phyloP scores from a whole-genome alignment of 2,113 vertebrate species.

The Cyprinodon brontotheroides region DNA sequence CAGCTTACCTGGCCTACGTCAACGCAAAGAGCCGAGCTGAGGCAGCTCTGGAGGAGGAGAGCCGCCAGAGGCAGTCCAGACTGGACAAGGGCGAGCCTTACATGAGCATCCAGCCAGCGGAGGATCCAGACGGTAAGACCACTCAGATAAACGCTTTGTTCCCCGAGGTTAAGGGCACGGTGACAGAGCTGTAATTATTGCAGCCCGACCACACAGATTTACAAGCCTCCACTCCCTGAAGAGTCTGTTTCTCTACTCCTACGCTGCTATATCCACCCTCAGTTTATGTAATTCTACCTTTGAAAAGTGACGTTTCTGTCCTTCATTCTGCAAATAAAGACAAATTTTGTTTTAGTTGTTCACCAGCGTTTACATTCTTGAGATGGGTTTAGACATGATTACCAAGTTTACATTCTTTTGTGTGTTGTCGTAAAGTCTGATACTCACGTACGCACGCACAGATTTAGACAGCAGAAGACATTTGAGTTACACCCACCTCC shows the following conservation, averaged over 20 bases:
- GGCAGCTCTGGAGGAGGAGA: slow-evolving; percentile 96
- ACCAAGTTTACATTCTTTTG: slow-evolving; percentile 63
- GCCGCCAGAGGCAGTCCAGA: slow-evolving; percentile 94
- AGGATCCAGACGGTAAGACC: slow-evolving; percentile 94
- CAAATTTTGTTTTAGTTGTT: slow-evolving; percentile 23
- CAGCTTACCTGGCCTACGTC: slow-evolving; percentile 97
- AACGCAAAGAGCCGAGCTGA: slow-evolving; percentile 97
- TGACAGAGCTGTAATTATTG: slow-evolving; percentile 62
- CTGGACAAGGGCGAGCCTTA: slow-evolving; percentile 98
- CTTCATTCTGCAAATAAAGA: slow-evolving; percentile 14
- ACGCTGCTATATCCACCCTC: slow-evolving; percentile 36
- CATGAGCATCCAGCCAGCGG: slow-evolving; percentile 97
- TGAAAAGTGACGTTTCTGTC: slow-evolving; percentile 27
- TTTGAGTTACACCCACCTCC: slow-evolving; percentile 68
- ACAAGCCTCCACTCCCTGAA: slow-evolving; percentile 23
- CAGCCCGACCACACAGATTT: slow-evolving; percentile 49
- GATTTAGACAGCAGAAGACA: slow-evolving; percentile 38
- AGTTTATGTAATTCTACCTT: slow-evolving; percentile 30
- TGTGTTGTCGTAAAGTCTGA: slow-evolving; percentile 53
- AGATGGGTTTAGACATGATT: slow-evolving; percentile 52
- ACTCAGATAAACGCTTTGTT: slow-evolving; percentile 40
- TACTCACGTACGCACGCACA: neutral
- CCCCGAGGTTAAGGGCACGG: slow-evolving; percentile 41
- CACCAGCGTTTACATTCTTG: slow-evolving; percentile 47
- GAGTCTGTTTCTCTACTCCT: slow-evolving; percentile 25